Evolutionary conservation across 2,113 vertebrate species (phyloP), one percentile per base, ranked within the genome.

Genomic region (Speoplatyrhinus poulsoni): DNA sequence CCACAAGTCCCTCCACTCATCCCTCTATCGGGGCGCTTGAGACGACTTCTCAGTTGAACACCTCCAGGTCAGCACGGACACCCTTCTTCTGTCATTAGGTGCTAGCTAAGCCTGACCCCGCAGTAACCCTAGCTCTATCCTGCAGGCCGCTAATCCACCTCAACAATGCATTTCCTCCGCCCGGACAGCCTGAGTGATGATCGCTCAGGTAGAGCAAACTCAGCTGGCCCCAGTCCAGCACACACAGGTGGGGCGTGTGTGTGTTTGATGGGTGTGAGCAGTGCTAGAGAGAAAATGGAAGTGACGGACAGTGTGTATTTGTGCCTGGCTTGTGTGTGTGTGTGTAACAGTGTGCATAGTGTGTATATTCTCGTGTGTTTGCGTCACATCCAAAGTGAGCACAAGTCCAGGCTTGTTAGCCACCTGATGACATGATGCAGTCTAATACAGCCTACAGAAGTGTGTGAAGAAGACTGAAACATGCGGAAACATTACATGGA

Each of bases 161-260:
- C 26, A 16, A 87, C 85, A 84, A 87, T 82, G 76, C 71, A 62
- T 57, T 54, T 60, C 59, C 72, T 65, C 76, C 10, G 67, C 76
- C 71, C 70, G 63, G 85, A 82, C 87, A 85, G 69, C n/a, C 77
- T 32, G 74, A 80, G 71, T 26, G 56, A 76, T 79, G 82, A 73
- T 79, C 84, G 65, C 73, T 76, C 78, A 85, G 81, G 82, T 79
- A 73, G 75, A 67, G 74, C 80, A 87, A 83, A 87, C 79, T 55
- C 67, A 81, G 70, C 50, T 33, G 12, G 65, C 69, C 71, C 36
- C 46, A 68, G 53, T 70, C 11, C 49, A 26, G n/a, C 65, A 57
- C 85, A 85, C 83, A 78, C 83, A 86, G 76, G 78, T 82, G 85
- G 64, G 33, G 56, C 32, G 17, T 58, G 19, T 58, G 32, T 41